phyloP scores from a whole-genome alignment of 2,113 vertebrate genomes.

The Limanda limanda region DNA sequence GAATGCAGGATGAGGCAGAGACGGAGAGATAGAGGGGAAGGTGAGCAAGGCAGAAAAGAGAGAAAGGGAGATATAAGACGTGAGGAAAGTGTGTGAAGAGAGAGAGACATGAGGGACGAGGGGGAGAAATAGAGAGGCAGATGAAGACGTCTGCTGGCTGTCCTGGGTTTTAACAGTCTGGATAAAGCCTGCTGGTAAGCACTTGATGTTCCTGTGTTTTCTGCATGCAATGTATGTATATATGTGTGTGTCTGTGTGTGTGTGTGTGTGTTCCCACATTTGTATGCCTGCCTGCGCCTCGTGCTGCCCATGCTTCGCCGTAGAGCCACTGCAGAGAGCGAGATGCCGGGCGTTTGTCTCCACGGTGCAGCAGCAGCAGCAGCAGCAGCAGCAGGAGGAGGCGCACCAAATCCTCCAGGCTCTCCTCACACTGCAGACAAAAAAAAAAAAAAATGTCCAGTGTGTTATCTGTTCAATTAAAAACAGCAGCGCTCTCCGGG shows the following conservation, averaged over 20 bases:
- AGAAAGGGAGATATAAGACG: neutral
- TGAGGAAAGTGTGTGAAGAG: slow-evolving; percentile 27
- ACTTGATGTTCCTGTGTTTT: slow-evolving; percentile 42
- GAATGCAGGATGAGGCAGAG: slow-evolving; percentile 14
- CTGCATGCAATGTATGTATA: slow-evolving; percentile 1
- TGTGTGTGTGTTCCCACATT: neutral
- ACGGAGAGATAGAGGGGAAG: slow-evolving; percentile 1
- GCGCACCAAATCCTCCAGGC: slow-evolving; percentile 50
- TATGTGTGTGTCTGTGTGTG: too few species aligned
- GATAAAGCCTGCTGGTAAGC: slow-evolving; percentile 69
- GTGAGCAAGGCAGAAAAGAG: neutral
- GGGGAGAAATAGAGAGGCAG: slow-evolving; percentile 32
- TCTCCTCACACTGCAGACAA: slow-evolving; percentile 69
- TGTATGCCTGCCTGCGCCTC: slow-evolving; percentile 24
- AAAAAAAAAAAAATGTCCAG: slow-evolving; percentile 53
- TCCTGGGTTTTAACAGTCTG: slow-evolving; percentile 57
- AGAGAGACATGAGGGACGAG: neutral
- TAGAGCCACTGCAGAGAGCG: slow-evolving; percentile 58
- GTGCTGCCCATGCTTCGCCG: slow-evolving; percentile 47
- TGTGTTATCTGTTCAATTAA: slow-evolving; percentile 70
- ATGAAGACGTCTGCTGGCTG: slow-evolving; percentile 45
- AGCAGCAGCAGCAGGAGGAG: slow-evolving; percentile 45
- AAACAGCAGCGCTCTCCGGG: slow-evolving; percentile 42
- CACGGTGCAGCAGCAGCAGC: slow-evolving; percentile 55
- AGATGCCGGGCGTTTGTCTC: slow-evolving; percentile 39